Evolutionary conservation across 2,113 vertebrate genomes (phyloP).

Genomic region (Hypomesus transpacificus): DNA sequence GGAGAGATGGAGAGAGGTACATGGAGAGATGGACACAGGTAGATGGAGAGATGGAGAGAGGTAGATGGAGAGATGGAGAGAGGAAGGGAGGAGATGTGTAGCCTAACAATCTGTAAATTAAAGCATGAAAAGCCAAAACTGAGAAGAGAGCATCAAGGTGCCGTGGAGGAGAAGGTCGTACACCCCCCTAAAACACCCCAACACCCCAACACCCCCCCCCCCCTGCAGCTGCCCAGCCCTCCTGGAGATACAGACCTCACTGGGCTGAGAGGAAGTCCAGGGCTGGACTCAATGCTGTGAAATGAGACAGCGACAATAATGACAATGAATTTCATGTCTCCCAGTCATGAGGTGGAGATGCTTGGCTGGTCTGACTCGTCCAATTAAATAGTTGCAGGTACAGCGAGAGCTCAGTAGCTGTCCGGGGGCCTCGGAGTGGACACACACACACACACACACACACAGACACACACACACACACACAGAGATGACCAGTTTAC

Average conservation of each 20-base stretch:
- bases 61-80: no score
- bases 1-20: no score
- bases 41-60: no score
- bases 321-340: slow-evolving; percentile 99
- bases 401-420: slow-evolving; percentile 64
- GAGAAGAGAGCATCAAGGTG: slow-evolving; percentile 86
- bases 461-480: no score
- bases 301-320: slow-evolving; percentile 99
- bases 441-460: no score
- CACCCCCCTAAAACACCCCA: slow-evolving; percentile 28
- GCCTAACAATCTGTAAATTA: slow-evolving; percentile 63
- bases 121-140: slow-evolving; percentile 68
- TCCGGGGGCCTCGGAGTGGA: no score
- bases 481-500: no score
- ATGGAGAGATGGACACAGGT: no score
- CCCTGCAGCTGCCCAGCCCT: slow-evolving; percentile 81
- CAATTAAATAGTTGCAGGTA: slow-evolving; percentile 99
- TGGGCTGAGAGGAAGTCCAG: slow-evolving; percentile 94
- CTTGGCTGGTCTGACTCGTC: slow-evolving; percentile 95
- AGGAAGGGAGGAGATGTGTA: no score
- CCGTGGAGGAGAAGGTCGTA: slow-evolving; percentile 85
- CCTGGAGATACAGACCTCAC: slow-evolving; percentile 93
- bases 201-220: slow-evolving; percentile 78
- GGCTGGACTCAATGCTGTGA: slow-evolving; percentile 93
- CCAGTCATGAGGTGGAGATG: slow-evolving; percentile 90